Evolutionary conservation across 2,888 invertebrate genomes (phyloP).

Genomic region (Drosophila longiperda): DNA sequence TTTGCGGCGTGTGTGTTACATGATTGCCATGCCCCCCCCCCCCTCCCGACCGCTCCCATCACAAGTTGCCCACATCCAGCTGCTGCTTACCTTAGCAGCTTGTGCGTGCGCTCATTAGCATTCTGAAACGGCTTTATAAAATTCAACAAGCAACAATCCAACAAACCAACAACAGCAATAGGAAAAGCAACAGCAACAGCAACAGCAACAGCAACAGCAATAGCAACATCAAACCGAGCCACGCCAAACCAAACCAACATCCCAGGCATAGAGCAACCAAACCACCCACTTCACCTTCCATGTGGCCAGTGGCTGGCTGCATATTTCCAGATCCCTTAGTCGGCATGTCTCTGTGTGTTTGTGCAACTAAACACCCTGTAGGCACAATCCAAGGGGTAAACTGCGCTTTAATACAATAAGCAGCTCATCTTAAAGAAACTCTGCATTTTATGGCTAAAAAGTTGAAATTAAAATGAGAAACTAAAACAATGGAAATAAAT

Average conservation of each 20-base stretch:
- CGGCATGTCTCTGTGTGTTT: slow-evolving; percentile 57
- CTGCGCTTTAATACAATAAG: not conserved
- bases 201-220: slow-evolving; percentile 24
- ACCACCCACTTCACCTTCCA: slow-evolving; percentile 10
- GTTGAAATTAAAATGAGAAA: too few species aligned
- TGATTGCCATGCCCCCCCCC: slow-evolving; percentile 64
- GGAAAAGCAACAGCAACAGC: slow-evolving; percentile 18
- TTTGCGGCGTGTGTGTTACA: slow-evolving; percentile 77
- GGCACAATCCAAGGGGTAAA: slow-evolving; percentile 11
- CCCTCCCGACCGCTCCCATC: not conserved
- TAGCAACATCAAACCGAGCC: slow-evolving; percentile 23
- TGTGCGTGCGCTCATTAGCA: slow-evolving; percentile 82
- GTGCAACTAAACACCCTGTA: slow-evolving; percentile 44
- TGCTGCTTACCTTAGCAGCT: slow-evolving; percentile 67
- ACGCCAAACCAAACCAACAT: slow-evolving; percentile 1
- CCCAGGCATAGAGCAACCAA: slow-evolving; percentile 1
- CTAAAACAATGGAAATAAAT: not conserved
- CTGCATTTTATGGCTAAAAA: not conserved
- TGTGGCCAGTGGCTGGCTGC: slow-evolving; percentile 34
- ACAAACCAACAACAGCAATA: slow-evolving; percentile 43
- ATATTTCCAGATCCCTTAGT: slow-evolving; percentile 44
- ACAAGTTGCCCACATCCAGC: slow-evolving; percentile 20
- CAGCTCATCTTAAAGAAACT: not conserved
- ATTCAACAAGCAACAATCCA: slow-evolving; percentile 78
- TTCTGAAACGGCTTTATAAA: slow-evolving; percentile 81